Evolutionary conservation across 2,797 vertebrate species (phyloP).

Genomic region (Eleutherodactylus coqui): DNA sequence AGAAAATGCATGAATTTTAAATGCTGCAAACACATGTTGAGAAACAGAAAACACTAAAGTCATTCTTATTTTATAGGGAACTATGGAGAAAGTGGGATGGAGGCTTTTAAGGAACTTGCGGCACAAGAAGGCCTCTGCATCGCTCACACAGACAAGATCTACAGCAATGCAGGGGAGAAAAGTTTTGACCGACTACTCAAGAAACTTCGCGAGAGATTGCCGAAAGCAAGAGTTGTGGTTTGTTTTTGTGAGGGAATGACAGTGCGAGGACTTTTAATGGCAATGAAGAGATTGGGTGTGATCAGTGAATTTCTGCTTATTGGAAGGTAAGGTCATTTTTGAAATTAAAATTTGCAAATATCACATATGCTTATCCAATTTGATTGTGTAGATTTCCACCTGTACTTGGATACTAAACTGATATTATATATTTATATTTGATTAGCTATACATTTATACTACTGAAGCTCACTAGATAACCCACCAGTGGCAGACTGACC

Average conservation of each 20-base stretch:
- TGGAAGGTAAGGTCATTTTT: conserved; percentile 84
- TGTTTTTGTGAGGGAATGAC: conserved; percentile 99
- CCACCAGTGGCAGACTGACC: background rate
- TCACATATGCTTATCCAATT: background rate
- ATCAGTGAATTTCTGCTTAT: conserved; percentile 91
- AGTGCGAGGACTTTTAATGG: conserved; percentile 91
- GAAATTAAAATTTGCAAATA: background rate
- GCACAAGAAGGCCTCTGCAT: conserved; percentile 95
- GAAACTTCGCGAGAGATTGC: conserved; percentile 91
- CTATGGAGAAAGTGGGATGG: conserved; percentile 98
- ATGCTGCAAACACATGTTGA: background rate
- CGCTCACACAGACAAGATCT: conserved; percentile 98
- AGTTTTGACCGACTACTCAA: conserved; percentile 93
- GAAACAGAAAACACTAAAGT: background rate
- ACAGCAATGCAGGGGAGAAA: conserved; percentile 96
- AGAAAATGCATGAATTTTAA: background rate
- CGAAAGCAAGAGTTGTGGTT: conserved; percentile 95
- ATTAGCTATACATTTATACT: background rate
- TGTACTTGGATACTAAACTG: background rate
- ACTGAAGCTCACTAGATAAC: background rate
- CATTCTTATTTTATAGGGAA: conserved; percentile 80
- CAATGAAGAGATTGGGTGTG: conserved; percentile 92
- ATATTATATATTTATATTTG: background rate
- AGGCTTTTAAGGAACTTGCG: conserved; percentile 96
- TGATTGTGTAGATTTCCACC: background rate